Evolutionary conservation across 2,888 invertebrate species (phyloP), one percentile per base, ranked within the genome.

Genomic region (Malacosoma neustria): DNA sequence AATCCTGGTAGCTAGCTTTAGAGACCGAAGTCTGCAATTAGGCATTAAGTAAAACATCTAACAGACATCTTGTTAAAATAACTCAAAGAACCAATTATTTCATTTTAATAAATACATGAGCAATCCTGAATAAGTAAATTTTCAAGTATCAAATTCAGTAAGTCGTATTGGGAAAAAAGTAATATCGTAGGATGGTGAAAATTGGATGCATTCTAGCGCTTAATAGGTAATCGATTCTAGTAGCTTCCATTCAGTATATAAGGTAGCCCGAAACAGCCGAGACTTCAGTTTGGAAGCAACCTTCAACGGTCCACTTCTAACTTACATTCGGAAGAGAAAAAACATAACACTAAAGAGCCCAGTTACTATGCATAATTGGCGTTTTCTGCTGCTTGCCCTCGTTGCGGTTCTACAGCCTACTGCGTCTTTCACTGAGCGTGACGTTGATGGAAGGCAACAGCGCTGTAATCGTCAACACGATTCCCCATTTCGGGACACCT

Each of bases 321-420:
- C 54, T 55, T 41, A 52, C 48, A 54, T 47, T 55, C 54, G 54
- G 14, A 22, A 32, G 29, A 32, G 32, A 29, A 32, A 38, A 32
- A 32, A 40, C 42, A 40, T 39, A 38, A 41, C 43, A 56, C 51
- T 55, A 45, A 47, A 51, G 64, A 56, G 61, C 62, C 61, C 71
- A 59, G 76, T 76, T 68, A 84, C 74, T 82, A 85, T 85, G 85
- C 67, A 82, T 82, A 75, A 74, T 70, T 80, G 82, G 81, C 67
- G 72, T 77, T 75, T 82, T 57, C 67, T 76, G 48, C 63, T 85
- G 46, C 63, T 81, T 62, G 72, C 75, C 62, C 64, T 80, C 63
- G 61, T 75, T 59, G 72, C 73, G 61, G 62, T 74, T 43, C 59
- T 79, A 44, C 70, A 77, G 47, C 75, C 76, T 43, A 70, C 70